These are phyloP conservation scores for Pygoscelis adeliae DNA, from an alignment of 2,113 vertebrate genomes.

Conservation along the genomic window DNA sequence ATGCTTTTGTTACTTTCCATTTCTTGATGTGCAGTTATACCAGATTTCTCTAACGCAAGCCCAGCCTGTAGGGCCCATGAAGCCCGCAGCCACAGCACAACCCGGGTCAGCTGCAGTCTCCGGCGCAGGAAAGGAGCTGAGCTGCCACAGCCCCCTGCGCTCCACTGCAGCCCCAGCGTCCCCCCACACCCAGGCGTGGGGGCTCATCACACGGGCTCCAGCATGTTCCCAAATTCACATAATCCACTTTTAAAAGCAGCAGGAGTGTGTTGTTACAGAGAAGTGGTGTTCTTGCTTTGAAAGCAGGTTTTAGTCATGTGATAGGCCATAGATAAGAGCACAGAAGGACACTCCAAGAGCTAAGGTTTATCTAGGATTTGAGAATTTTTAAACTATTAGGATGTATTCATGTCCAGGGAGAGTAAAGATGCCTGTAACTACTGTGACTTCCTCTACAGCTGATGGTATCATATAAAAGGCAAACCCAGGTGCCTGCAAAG, in stretches of 20 bases:
- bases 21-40: neutral
- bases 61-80: rapidly evolving
- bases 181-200: rapidly evolving
- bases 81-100: neutral
- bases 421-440: neutral
- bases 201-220: neutral
- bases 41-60: neutral
- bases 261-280: neutral
- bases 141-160: neutral
- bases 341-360: neutral
- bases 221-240: neutral
- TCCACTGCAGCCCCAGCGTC: neutral
- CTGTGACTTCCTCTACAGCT: neutral
- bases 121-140: neutral
- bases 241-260: neutral
- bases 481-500: neutral
- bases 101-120: neutral
- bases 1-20: neutral
- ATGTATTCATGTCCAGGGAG: neutral
- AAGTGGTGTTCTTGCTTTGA: neutral
- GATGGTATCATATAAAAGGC: neutral
- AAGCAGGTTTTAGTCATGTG: neutral
- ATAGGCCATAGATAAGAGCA: neutral
- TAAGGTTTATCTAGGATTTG: neutral
- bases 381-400: neutral